Evolutionary conservation across 2,113 vertebrate species (phyloP).

Genomic region (Hippocampus guttulatus): DNA sequence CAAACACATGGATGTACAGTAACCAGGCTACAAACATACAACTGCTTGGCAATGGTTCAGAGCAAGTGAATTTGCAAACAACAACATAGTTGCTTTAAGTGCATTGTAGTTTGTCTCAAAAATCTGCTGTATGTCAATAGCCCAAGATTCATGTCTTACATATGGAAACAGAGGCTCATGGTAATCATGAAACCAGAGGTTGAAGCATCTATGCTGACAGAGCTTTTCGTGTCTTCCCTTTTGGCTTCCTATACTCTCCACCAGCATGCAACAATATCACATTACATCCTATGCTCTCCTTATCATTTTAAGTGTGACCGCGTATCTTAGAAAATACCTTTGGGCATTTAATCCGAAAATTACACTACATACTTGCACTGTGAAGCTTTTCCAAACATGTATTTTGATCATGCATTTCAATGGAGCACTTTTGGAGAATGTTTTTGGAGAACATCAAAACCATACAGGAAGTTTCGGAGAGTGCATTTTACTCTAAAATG

Average conservation of each 20-base stretch:
- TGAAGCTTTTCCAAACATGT: background rate
- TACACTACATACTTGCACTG: background rate
- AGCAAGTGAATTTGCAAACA: slow-evolving; percentile 37
- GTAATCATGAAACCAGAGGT: slow-evolving; percentile 16
- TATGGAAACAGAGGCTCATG: slow-evolving; percentile 11
- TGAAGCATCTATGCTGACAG: slow-evolving; percentile 61
- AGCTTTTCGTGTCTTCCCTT: slow-evolving; percentile 55
- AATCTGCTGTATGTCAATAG: slow-evolving; percentile 20
- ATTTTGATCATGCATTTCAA: background rate
- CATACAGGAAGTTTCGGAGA: background rate
- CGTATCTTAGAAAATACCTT: background rate
- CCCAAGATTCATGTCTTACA: slow-evolving; percentile 27
- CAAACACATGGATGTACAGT: background rate
- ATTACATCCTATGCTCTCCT: background rate
- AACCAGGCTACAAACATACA: background rate
- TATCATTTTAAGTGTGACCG: background rate
- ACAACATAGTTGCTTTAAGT: slow-evolving; percentile 51
- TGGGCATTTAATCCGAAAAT: background rate
- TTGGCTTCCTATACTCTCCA: slow-evolving; percentile 51
- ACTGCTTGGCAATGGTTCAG: slow-evolving; percentile 11
- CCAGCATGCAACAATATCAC: slow-evolving; percentile 21
- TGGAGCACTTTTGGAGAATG: background rate
- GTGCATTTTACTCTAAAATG: too few relatives aligned
- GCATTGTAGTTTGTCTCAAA: slow-evolving; percentile 52
- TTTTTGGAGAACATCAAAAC: slow-evolving; percentile 23